Evolutionary conservation across 2,888 invertebrate genomes (phyloP), one percentile per base, ranked within the genome.

Genomic region (Spatulosminthurus flaviceps): DNA sequence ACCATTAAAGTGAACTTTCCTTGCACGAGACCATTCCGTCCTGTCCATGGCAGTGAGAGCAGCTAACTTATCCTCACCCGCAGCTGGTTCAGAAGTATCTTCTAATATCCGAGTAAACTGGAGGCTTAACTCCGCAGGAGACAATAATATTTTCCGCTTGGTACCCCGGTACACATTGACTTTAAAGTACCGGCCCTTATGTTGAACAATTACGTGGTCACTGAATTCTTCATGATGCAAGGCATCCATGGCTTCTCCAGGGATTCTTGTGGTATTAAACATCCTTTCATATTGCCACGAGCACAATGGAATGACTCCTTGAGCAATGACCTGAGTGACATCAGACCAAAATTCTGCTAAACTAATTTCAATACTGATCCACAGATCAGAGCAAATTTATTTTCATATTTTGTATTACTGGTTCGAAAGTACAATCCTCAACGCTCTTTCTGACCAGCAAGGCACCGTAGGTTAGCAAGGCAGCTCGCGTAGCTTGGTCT

Each of bases 201-300:
- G 94, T 87, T 95, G 93, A 16, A 98, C 98, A 11, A 94, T 95
- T 84, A 99, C 92, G 87, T 99, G 79, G 83, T 94, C 94, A 2
- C 94, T 93, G 88, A 97, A 97, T 83, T 92, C 91, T 87, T 92
- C 93, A 87, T 98, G 98, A 0, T 94, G 92, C 80, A 98, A 93
- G 87, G 92, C 94, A 89, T 98, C 97, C 0, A 94, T 93, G 88
- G 98, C 97, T 43, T 94, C 90, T 19, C 98, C 98, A 0, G 99
- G 98, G 76, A 97, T 91, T 79, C 99, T 92, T 0, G 95, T 96
- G 0, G 98, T 98, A 88, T 99, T 98, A 89, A 98, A 99, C 70
- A 96, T 91, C 79, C 98, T 91, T 88, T 98, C 98, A 88, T 99
- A 99, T 88, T 99, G 98, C 93, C 95, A 95, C 0, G 98, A 97